Evolutionary conservation across 2,888 invertebrate genomes (phyloP), one percentile per base, ranked within the genome.

Genomic region (Standfussiana lucernea): DNA sequence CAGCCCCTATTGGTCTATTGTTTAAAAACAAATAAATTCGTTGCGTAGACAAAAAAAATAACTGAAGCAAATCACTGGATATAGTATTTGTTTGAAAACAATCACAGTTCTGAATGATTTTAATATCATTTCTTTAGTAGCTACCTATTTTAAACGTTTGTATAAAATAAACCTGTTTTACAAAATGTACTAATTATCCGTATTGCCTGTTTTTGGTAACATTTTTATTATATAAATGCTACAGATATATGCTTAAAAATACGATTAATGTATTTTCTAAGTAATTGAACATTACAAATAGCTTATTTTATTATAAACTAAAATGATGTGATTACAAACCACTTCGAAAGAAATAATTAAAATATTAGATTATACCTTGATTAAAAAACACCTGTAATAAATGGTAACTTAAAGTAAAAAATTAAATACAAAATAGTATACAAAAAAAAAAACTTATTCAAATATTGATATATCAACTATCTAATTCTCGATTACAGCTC

Each of bases 91-190:
- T 45, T 37, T 15, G 5, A 32, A 64, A 68, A 79, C 2, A 72
- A 69, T 61, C 64, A 69, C 82, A 80, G 75, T 56, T n/a, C 4
- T 64, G 40, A 75, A 82, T 72, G 64, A 61, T 74, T 82, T 73
- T 59, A n/a, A 61, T 50, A 61, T n/a, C 24, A 84, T 71, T 74
- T 80, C 75, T 82, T 85, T 85, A 85, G 85, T 80, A 74, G 35
- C 15, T 69, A 65, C 11, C 32, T 78, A 78, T 35, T 62, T 24
- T 56, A 47, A 47, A 45, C 1, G 2, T 42, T 37, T 59, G 13
- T 40, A 66, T 40, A 66, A 66, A 66, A 75, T 74, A 59, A 75
- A 65, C 32, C n/a, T 5, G 68, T 70, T 77, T 68, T n/a, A 65
- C 24, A 61, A 80, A 70, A 28, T 69, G n/a, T 24, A 13, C 21